Evolutionary conservation across 2,888 invertebrate genomes (phyloP).

Genomic region (Melanostoma scalare): DNA sequence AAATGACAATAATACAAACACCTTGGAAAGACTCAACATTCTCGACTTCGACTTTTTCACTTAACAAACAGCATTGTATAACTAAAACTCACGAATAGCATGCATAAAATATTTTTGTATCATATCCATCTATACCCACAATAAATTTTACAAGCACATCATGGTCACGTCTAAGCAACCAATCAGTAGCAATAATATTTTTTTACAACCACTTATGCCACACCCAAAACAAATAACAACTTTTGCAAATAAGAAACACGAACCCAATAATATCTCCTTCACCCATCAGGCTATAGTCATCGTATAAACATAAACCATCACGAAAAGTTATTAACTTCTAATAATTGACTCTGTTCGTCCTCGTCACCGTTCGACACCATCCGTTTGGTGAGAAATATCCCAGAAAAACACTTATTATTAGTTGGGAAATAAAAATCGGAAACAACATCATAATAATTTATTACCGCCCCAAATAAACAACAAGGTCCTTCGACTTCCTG

Average conservation of each 20-base stretch:
- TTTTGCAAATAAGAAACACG: constrained; percentile 37
- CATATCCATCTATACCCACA: too few species aligned
- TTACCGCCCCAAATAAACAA: constrained; percentile 67
- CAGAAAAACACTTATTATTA: constrained; percentile 10
- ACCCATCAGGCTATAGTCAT: background rate
- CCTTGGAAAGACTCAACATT: too few species aligned
- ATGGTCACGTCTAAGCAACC: constrained; percentile 15
- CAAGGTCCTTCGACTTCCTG: background rate
- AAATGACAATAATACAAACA: too few species aligned
- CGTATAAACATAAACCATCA: constrained; percentile 39
- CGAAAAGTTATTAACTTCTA: constrained; percentile 71
- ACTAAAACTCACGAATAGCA: too few species aligned
- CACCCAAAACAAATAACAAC: constrained; percentile 66
- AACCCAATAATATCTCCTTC: constrained; percentile 34
- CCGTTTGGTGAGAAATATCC: constrained; percentile 57
- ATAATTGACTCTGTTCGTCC: constrained; percentile 57
- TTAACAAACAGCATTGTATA: too few species aligned
- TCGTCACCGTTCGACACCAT: constrained; percentile 42
- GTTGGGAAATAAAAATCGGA: constrained; percentile 35
- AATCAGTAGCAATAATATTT: constrained; percentile 37
- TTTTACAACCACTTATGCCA: constrained; percentile 63
- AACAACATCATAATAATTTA: constrained; percentile 58
- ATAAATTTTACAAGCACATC: background rate
- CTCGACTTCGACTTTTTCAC: too few species aligned
- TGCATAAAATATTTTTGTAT: too few species aligned